Conservation (phyloP, 92 coral and sea anemone genomes). For the Phenganax stokvisi region DNA sequence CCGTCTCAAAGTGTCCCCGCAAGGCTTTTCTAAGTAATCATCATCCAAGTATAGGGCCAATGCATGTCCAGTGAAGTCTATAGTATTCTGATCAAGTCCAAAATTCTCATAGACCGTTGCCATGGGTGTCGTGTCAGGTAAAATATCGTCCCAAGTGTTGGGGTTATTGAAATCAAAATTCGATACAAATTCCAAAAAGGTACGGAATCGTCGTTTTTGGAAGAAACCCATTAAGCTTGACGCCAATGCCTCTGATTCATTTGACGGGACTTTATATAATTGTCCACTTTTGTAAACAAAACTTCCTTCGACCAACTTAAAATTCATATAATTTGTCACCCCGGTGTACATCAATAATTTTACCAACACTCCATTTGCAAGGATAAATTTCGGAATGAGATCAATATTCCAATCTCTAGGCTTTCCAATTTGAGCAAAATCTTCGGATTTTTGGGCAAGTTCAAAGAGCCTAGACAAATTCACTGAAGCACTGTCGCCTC, state of each 20-base stretch:
- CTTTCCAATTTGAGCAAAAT: conserved; percentile 51
- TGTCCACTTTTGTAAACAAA: conserved; percentile 68
- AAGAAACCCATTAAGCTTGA: conserved; percentile 84
- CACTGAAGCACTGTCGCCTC: conserved; percentile 86
- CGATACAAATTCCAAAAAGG: conserved; percentile 64
- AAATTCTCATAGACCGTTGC: conserved; percentile 60
- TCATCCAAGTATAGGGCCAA: conserved; percentile 75
- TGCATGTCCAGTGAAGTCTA: conserved; percentile 86
- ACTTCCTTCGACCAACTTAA: conserved; percentile 90
- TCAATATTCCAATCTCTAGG: conserved; percentile 80
- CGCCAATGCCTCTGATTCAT: conserved; percentile 67
- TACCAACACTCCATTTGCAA: conserved; percentile 80
- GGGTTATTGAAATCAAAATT: conserved; percentile 52
- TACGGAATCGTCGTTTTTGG: conserved; percentile 81
- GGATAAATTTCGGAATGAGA: conserved; percentile 82
- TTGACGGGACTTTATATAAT: conserved; percentile 81
- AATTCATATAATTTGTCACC: conserved; percentile 73
- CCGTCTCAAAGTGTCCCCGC: conserved; percentile 65
- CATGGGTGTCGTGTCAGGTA: conserved; percentile 68
- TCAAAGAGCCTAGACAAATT: conserved; percentile 67
- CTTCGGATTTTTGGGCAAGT: conserved; percentile 48
- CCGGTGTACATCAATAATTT: conserved; percentile 71
- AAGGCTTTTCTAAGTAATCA: conserved; percentile 64
- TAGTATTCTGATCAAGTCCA: conserved; percentile 73
- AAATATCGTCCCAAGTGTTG: conserved; percentile 64